These are phyloP conservation scores for Dromiciops gliroides DNA, from an alignment of 2,113 vertebrate genomes.

Conservation along the genomic window DNA sequence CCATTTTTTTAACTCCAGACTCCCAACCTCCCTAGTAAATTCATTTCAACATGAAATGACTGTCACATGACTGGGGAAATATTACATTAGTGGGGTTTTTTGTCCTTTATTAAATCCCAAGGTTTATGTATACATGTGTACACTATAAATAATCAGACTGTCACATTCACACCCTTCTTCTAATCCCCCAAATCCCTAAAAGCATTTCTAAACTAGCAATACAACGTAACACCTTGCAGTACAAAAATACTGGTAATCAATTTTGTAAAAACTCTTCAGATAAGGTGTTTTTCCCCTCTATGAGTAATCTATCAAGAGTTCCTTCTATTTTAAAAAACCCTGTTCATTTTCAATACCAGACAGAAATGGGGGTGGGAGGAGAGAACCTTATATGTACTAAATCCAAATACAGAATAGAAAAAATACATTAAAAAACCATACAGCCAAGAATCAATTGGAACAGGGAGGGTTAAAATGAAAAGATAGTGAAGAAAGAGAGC, in stretches of 20 bases:
- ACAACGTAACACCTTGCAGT: slow-evolving; percentile 5
- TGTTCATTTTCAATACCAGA: slow-evolving; percentile 23
- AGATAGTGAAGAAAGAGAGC: slow-evolving; percentile 3
- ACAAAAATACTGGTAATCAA: slow-evolving; percentile 59
- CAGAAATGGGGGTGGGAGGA: neutral
- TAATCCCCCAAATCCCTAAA: slow-evolving; percentile 18
- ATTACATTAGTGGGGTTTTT: slow-evolving; percentile 11
- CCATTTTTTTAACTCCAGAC: slow-evolving; percentile 51
- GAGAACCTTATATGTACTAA: neutral
- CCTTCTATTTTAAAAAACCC: slow-evolving; percentile 49
- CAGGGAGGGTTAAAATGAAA: neutral
- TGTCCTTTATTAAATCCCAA: slow-evolving; percentile 13
- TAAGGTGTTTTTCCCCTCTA: slow-evolving; percentile 34
- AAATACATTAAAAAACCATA: slow-evolving; percentile 42
- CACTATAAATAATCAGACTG: slow-evolving; percentile 35
- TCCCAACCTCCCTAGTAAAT: slow-evolving; percentile 58
- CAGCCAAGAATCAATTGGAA: slow-evolving; percentile 38
- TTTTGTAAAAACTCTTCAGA: slow-evolving; percentile 54
- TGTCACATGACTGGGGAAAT: slow-evolving; percentile 42
- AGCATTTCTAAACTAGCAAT: slow-evolving; percentile 46
- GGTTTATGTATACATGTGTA: slow-evolving; percentile 38
- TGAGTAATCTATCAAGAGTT: slow-evolving; percentile 24
- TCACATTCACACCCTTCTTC: neutral
- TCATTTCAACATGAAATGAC: slow-evolving; percentile 47
- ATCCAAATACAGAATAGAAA: neutral